phyloP scores from a whole-genome alignment of 2,888 invertebrate species.

The Hydriomena furcata region DNA sequence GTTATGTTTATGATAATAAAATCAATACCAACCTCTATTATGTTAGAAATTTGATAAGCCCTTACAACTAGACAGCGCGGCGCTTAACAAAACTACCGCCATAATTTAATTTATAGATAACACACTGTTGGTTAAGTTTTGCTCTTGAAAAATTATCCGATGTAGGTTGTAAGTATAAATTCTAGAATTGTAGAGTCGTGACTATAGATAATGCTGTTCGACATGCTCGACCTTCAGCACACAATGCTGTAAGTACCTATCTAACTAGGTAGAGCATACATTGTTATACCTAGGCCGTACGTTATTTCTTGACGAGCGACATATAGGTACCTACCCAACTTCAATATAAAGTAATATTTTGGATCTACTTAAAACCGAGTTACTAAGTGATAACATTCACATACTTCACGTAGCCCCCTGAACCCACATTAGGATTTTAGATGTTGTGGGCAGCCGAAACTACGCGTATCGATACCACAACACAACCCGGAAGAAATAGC shows the following conservation, averaged over 20 bases:
- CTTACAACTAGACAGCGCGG: conserved; percentile 20
- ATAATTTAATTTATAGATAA: background rate
- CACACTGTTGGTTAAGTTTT: background rate
- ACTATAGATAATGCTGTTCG: conserved; percentile 43
- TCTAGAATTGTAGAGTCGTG: conserved; percentile 38
- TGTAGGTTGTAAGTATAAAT: too few species aligned
- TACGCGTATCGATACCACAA: too few species aligned
- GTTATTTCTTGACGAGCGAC: conserved; percentile 2
- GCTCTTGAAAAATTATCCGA: conserved; percentile 11
- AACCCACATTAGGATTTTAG: too few species aligned
- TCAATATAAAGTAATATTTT: too few species aligned
- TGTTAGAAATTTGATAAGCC: conserved; percentile 20
- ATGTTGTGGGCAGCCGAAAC: too few species aligned
- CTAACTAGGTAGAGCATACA: conserved; percentile 19
- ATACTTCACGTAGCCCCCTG: too few species aligned
- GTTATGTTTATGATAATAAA: background rate
- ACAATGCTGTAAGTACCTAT: conserved; percentile 59
- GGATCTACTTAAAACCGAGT: too few species aligned
- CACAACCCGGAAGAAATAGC: too few species aligned
- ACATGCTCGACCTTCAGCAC: conserved; percentile 68
- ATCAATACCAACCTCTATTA: background rate
- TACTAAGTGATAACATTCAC: too few species aligned
- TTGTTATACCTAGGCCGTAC: conserved; percentile 18
- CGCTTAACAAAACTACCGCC: conserved; percentile 17
- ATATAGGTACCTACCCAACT: too few species aligned